Evolutionary conservation across 2,113 vertebrate species (phyloP).

Genomic region (Mesitornis unicolor): DNA sequence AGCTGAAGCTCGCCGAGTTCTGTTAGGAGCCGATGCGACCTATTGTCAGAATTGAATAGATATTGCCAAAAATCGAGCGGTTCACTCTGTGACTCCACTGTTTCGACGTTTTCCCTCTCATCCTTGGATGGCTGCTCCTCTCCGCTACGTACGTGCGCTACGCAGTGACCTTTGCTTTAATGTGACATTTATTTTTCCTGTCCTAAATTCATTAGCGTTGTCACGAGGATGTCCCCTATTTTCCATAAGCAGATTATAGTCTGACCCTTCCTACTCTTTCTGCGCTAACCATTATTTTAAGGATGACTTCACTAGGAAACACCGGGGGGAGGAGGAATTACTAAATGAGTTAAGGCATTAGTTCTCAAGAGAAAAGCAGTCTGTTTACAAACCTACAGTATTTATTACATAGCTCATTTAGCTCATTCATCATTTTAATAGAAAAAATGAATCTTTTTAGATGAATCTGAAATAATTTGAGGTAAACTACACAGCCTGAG

Average conservation of each 20-base stretch:
- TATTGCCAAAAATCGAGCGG: neutral
- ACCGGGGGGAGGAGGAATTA: conserved; percentile 68
- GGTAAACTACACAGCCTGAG: conserved; percentile 71
- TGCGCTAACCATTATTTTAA: conserved; percentile 57
- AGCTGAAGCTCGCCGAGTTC: neutral
- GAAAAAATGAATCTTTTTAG: conserved; percentile 87
- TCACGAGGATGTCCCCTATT: neutral
- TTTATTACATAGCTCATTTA: conserved; percentile 98
- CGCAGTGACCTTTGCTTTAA: neutral
- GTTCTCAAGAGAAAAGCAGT: conserved; percentile 74
- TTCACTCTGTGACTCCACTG: neutral
- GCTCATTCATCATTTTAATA: conserved; percentile 91
- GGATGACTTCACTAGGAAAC: conserved; percentile 72
- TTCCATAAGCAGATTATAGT: conserved; percentile 28
- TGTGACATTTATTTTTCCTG: neutral
- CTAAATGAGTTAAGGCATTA: conserved; percentile 74
- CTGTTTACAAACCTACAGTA: conserved; percentile 88
- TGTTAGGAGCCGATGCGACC: neutral
- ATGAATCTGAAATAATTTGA: conserved; percentile 78
- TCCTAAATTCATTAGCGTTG: neutral
- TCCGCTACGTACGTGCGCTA: fast-evolving
- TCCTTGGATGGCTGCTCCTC: neutral
- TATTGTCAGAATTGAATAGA: neutral
- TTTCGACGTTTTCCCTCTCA: neutral
- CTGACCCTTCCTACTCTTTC: conserved; percentile 41